These are phyloP conservation scores for Caenorhabditis brenneri DNA, from an alignment of 1,140 invertebrate genomes.

Conservation along the genomic window DNA sequence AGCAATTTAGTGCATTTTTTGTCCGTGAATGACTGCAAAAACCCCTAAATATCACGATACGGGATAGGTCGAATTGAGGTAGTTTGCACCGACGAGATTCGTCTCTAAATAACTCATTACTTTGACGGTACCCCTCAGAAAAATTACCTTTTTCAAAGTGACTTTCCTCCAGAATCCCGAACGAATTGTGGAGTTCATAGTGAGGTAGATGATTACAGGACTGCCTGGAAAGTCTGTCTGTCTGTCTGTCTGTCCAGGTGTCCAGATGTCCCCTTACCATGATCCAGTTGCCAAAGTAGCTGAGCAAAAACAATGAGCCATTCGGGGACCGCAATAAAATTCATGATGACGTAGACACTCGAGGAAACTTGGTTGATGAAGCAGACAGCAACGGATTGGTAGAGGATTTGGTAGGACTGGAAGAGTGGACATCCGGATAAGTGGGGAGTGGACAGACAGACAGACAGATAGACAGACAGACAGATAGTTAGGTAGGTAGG, in stretches of 20 bases:
- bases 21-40: too few species aligned
- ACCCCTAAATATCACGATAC: background rate
- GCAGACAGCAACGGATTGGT: background rate
- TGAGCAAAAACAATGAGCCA: slow-evolving; percentile 1
- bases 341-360: background rate
- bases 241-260: too few species aligned
- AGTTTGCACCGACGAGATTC: background rate
- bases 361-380: slow-evolving; percentile 11
- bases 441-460: too few species aligned
- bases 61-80: background rate
- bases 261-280: too few species aligned
- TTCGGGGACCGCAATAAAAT: background rate
- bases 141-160: background rate
- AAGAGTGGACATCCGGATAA: too few species aligned
- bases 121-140: background rate
- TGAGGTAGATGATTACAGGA: background rate
- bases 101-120: background rate
- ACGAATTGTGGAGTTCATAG: background rate
- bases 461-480: too few species aligned
- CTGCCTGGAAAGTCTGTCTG: background rate
- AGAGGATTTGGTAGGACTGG: background rate
- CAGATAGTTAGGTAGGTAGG: too few species aligned
- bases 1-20: too few species aligned
- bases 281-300: background rate
- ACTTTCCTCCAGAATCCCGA: background rate